Base-by-base conservation (phyloP, 1,140 invertebrate species). In the Leptestheria dahalacensis region DNA sequence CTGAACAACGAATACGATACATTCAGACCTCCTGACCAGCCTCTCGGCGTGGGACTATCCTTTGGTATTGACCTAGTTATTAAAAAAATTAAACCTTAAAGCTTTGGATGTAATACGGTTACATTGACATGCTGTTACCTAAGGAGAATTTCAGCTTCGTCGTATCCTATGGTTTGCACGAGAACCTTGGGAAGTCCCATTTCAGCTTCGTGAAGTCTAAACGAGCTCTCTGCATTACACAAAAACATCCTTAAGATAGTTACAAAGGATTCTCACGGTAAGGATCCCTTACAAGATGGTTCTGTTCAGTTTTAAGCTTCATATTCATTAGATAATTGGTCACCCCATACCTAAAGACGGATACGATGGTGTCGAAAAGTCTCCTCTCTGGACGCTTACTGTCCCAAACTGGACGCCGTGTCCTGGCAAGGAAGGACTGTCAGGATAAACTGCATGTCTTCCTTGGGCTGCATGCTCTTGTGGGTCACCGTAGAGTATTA, bases 341-440 rank as follows among this genome's bases (percentile, higher is more conserved):
- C 25, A 50, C 15, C 10, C 21, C 21, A 61, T 66, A 74, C 72
- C 68, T 60, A 70, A 68, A 21, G 75, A 68, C 15, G 76, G 72
- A 61, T 76, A 76, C 18, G 68, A 65, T 1, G 74, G 74, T n/a
- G 76, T 77, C 6, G 68, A 61, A 4, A 76, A 75, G 65, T 78
- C 77, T 0, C 76, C 77, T 18, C 69, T 67, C 61, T 61, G 66
- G 6, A 69, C 64, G 26, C 71, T 61, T 18, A 72, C 69, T 62
- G 68, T 72, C 46, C 68, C 68, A 60, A 68, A 62, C 65, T 67
- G 66, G n/a, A 76, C 68, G 9, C 71, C 74, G 65, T 71, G 68
- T 3, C 68, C 66, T 4, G 77, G 77, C 2, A 79, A 60, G 70
- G 72, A 76, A 65, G 74, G 68, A 3, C 70, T 68, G 23, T 74